Conservation (phyloP, 1,140 invertebrate species). For the Lineus longissimus region DNA sequence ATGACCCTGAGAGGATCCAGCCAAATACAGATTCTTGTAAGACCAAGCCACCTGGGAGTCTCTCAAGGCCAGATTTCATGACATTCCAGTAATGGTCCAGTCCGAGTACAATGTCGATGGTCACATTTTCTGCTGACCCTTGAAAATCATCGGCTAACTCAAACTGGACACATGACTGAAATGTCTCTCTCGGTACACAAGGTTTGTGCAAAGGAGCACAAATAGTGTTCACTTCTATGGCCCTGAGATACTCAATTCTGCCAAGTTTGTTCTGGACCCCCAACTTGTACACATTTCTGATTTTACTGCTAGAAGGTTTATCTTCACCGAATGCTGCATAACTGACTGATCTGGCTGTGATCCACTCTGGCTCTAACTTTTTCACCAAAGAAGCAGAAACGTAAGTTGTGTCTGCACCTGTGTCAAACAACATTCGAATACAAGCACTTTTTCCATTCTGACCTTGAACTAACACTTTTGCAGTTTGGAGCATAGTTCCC, state of each 20-base stretch:
- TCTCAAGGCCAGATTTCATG: background rate
- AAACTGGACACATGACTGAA: background rate
- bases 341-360: slow-evolving; percentile 2
- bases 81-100: background rate
- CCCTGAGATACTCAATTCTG: background rate
- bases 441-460: no score
- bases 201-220: background rate
- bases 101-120: background rate
- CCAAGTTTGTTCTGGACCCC: background rate
- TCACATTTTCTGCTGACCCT: background rate
- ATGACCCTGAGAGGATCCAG: background rate
- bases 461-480: no score
- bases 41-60: background rate
- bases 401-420: no score
- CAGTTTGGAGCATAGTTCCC: no score
- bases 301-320: background rate
- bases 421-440: no score
- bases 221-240: background rate
- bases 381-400: no score
- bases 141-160: no score
- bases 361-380: background rate
- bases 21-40: slow-evolving; percentile 3
- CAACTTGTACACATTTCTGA: background rate
- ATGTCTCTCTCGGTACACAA: background rate
- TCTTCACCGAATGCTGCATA: background rate